A percentile compares a stretch with the other conserved stretches of the same genome.
Conservation (phyloP, 2,888 invertebrate species). For the Hipparchia sbordonii region DNA sequence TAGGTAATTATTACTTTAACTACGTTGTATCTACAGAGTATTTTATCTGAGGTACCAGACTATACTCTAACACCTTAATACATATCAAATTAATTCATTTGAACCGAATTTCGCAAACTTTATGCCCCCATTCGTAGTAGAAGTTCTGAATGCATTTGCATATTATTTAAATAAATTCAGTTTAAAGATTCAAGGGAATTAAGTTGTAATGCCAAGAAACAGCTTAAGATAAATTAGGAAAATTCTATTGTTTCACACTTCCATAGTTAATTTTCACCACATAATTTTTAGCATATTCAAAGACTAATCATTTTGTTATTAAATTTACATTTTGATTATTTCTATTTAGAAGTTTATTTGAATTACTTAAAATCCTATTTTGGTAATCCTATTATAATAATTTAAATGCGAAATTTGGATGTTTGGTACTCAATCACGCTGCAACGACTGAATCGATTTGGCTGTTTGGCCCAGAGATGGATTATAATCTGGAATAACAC, state of each 20-base stretch:
- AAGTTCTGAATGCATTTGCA: constrained; percentile 27
- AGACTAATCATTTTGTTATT: no score
- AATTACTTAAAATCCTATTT: no score
- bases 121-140: constrained; percentile 21
- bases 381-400: no score
- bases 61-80: not conserved
- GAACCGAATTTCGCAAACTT: constrained; percentile 12
- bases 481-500: no score
- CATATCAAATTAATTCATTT: constrained; percentile 17
- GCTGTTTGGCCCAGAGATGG: no score
- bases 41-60: not conserved
- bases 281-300: not conserved
- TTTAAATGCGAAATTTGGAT: no score
- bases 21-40: not conserved
- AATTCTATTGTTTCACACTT: constrained; percentile 25
- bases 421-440: no score
- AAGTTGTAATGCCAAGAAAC: constrained; percentile 28
- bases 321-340: no score
- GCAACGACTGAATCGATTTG: no score
- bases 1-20: not conserved
- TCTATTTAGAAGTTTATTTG: no score
- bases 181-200: constrained; percentile 28
- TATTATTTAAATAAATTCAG: constrained; percentile 29
- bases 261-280: not conserved
- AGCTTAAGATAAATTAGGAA: constrained; percentile 29